phyloP scores from a whole-genome alignment of 2,888 invertebrate species.

The Sminthurides aquaticus region DNA sequence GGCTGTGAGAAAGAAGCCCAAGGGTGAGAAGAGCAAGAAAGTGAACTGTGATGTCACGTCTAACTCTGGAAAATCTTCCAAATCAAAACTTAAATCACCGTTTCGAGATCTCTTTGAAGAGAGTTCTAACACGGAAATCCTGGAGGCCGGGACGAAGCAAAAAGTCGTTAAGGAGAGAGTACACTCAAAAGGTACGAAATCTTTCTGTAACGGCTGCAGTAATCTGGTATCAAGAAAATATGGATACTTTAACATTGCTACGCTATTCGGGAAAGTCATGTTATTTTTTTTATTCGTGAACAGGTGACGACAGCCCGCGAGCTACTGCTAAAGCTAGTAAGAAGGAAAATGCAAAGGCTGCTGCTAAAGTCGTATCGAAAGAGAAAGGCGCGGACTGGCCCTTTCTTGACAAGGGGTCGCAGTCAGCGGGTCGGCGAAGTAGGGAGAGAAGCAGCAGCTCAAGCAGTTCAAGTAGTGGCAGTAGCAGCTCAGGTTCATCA shows the following conservation, averaged over 20 bases:
- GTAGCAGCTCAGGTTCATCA: conserved; percentile 35
- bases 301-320: conserved; percentile 19
- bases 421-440: conserved; percentile 48
- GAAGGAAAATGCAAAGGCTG: conserved; percentile 18
- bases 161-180: conserved; percentile 16
- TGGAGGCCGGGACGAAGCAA: conserved; percentile 14
- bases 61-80: background rate
- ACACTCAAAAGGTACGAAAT: conserved; percentile 17
- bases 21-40: conserved; percentile 16
- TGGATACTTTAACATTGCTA: no score
- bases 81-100: conserved; percentile 11
- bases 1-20: conserved; percentile 37
- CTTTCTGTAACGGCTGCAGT: no score
- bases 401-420: conserved; percentile 70
- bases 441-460: conserved; percentile 52
- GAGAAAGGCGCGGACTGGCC: conserved; percentile 29
- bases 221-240: no score
- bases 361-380: conserved; percentile 19
- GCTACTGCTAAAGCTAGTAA: conserved; percentile 16
- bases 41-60: background rate
- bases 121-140: background rate
- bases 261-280: no score
- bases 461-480: conserved; percentile 47
- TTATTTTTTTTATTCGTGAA: no score
- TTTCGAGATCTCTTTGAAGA: conserved; percentile 13